Evolutionary conservation across 2,113 vertebrate genomes (phyloP).

Genomic region (Grallaria varia): DNA sequence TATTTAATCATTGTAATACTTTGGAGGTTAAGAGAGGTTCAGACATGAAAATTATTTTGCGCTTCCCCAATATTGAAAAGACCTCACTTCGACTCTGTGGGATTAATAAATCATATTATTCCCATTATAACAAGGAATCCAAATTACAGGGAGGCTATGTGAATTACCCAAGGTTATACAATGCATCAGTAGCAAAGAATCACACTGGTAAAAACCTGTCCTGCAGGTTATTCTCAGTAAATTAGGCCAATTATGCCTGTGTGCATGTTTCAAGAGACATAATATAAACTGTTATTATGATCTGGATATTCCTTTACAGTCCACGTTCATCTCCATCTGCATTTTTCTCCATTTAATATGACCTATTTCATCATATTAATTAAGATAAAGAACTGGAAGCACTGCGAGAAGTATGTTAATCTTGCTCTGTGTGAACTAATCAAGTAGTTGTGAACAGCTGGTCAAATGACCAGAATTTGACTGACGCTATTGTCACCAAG

Average conservation of each 20-base stretch:
- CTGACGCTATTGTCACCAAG: neutral
- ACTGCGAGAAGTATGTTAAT: neutral
- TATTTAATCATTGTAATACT: conserved; percentile 63
- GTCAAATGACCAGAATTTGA: conserved; percentile 16
- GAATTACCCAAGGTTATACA: neutral
- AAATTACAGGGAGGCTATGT: neutral
- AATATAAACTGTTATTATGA: neutral
- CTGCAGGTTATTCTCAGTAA: neutral
- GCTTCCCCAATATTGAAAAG: conserved; percentile 13
- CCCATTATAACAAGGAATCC: neutral
- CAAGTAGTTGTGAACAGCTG: neutral
- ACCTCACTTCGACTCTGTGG: neutral
- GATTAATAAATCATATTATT: conserved; percentile 40
- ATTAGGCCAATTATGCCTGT: neutral
- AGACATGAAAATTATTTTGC: conserved; percentile 36
- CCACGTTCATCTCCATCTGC: neutral
- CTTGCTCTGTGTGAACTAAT: neutral
- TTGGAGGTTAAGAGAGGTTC: conserved; percentile 42
- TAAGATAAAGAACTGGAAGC: neutral
- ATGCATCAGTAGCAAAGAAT: neutral
- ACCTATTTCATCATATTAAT: neutral
- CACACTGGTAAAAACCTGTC: neutral
- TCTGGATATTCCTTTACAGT: neutral
- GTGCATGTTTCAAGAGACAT: neutral
- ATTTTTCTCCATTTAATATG: neutral